Evolutionary conservation across 2,797 vertebrate genomes (phyloP).

Genomic region (Darevskia mixta): DNA sequence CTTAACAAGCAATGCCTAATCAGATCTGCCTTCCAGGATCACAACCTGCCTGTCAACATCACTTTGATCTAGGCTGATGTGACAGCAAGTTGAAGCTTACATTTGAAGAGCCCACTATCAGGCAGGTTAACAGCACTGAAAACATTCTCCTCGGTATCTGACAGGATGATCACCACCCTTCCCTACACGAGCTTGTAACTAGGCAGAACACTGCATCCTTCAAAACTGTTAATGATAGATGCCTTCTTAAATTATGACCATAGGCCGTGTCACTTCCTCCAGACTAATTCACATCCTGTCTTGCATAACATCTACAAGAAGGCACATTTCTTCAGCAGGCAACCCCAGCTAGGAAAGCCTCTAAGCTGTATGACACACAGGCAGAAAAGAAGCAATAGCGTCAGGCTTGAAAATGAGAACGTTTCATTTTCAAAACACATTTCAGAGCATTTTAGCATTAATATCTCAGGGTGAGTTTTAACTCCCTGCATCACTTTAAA

Average conservation of each 20-base stretch:
- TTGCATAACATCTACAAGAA: background rate
- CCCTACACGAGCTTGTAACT: background rate
- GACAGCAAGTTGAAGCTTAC: background rate
- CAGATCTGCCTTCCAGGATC: constrained; percentile 12
- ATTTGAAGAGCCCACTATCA: rapidly evolving
- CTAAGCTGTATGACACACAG: background rate
- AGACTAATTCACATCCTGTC: constrained; percentile 28
- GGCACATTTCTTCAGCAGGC: constrained; percentile 8
- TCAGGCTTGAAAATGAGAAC: background rate
- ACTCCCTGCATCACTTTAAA: constrained; percentile 5
- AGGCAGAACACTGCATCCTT: background rate
- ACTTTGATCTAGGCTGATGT: background rate
- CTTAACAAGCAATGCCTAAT: constrained; percentile 7
- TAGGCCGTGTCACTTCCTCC: constrained; percentile 31
- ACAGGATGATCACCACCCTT: background rate
- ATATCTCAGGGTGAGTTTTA: background rate
- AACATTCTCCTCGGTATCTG: constrained; percentile 7
- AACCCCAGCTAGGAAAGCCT: constrained; percentile 36
- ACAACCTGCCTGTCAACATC: background rate
- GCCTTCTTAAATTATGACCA: constrained; percentile 38
- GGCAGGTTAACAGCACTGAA: background rate
- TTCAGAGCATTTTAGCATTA: background rate
- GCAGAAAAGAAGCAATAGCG: constrained; percentile 2
- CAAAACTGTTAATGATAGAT: background rate
- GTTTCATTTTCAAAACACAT: background rate